Base-by-base conservation (phyloP, 2,888 invertebrate genomes). In the Ferrisia virgata region DNA sequence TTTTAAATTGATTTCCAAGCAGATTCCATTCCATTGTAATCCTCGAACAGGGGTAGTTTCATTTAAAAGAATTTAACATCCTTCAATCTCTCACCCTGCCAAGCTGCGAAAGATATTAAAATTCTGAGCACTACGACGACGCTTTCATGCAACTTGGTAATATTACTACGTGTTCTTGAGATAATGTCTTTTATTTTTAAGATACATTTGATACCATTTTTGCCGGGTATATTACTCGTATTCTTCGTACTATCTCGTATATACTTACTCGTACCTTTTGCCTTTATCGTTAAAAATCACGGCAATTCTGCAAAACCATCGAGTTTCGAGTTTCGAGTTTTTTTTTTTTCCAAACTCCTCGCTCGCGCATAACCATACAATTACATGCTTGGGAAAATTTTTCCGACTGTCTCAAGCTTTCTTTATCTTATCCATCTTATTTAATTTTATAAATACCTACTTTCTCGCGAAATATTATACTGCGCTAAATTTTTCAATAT, bases 11-110 rank as follows among this genome's bases (percentile, higher is more conserved):
- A 82, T 82, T 82, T 64, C 39, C 53, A 64, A 64, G 82, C 82
- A 82, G 82, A 82, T 82, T 82, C 82, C 82, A 36, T 82, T 82
- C 82, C 39, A 82, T 82, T 82, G 82, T 82, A 82, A 82, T 36
- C 64, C 82, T 25, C 39, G 36, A 25, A 64, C 33, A 82, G 64
- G 82, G 64, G 58, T 82, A 58, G 58, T 82, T 64, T 82, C 82
- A 82, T 82, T 82, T 82, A 82, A 64, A 82, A 36, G 82, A 39
- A 80, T 25, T 80, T 53, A 47, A 43, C 80, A 31, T 80, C 47
- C 53, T 80, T 53, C 31, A 18, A 25, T 80, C 53, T 79, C 31
- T 80, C 47, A 28, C 80, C 31, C 53, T 53, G 18, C 33, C 82
- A 36, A 36, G 31, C 82, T 36, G 33, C 53, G 82, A 28, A 25